Evolutionary conservation across 1,140 invertebrate species (phyloP), one percentile per base, ranked within the genome.

Genomic region (Drusus annulatus): DNA sequence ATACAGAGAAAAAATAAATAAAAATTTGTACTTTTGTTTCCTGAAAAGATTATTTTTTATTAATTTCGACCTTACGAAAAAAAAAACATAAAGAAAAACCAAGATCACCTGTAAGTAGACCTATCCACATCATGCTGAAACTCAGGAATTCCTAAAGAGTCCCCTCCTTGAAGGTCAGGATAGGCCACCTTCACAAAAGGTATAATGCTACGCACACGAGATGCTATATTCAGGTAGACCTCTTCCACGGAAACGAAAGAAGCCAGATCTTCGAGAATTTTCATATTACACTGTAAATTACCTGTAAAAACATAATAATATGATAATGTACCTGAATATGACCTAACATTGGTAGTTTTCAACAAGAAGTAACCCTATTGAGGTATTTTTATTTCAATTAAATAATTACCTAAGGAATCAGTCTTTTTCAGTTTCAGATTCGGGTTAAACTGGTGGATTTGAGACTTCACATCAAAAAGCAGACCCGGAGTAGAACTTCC

Each of bases 141-240:
- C 84, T 94, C 93, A 0, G 90, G 87, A 21, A 89, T 86, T 31
- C 87, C 89, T 0, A 87, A 84, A 21, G 90, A 88, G 19, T 91
- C 88, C 1, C 91, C 91, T 21, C 92, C 92, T 23, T 90, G 87
- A 85, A 95, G 87, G 84, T 95, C 94, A 28, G 95, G 94, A 87
- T 94, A 95, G 1, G 94, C 93, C 3, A 95, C 92, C 88, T 95
- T 95, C 0, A 94, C 92, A 86, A 95, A 95, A 10, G 91, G 90
- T 60, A 93, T 91, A 5, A 95, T 90, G 83, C 92, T 93, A 74
- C 87, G 90, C 1, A 93, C 91, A 81, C 88, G 88, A 60, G 90
- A 91, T 3, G 81, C 84, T 45, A 84, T 68, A 51, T 19, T 62
- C 5, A 73, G 36, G 63, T 83, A 83, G 10, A 81, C 62, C 62